Evolutionary conservation across 2,113 vertebrate species (phyloP).

Genomic region (Platysternon megacephalum): DNA sequence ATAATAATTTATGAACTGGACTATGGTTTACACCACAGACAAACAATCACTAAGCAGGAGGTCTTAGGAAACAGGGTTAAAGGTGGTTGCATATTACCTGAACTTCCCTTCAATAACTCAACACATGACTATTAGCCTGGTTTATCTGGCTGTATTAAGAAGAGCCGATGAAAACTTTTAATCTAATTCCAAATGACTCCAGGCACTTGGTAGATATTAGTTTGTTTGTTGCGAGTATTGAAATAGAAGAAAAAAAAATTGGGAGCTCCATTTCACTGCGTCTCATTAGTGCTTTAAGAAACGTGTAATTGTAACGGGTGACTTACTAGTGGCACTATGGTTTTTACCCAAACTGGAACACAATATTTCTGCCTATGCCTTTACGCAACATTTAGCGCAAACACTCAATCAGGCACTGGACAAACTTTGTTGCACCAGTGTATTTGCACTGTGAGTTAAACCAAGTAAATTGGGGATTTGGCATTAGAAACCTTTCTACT

Average conservation of each 20-base stretch:
- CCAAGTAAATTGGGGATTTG: rapidly evolving
- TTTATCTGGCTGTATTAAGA: slow-evolving; percentile 70
- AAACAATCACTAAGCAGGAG: slow-evolving; percentile 71
- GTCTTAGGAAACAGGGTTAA: slow-evolving; percentile 74
- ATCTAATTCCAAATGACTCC: slow-evolving; percentile 61
- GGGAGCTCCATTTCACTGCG: neutral
- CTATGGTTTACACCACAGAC: slow-evolving; percentile 58
- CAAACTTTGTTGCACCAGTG: rapidly evolving
- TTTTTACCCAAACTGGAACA: neutral
- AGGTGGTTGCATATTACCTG: slow-evolving; percentile 66
- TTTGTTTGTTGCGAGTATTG: neutral
- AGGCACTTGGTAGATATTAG: neutral
- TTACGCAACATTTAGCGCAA: neutral
- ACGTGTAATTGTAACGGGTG: rapidly evolving
- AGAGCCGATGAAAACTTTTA: slow-evolving; percentile 72
- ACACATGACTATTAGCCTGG: slow-evolving; percentile 73
- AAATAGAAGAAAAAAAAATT: neutral
- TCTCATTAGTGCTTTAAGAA: neutral
- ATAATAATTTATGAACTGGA: slow-evolving; percentile 76
- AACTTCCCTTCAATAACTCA: slow-evolving; percentile 75
- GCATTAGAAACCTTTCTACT: neutral
- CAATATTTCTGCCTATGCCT: neutral
- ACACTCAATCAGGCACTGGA: neutral
- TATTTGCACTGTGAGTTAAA: neutral
- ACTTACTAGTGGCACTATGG: neutral